Conservation (phyloP, 2,113 vertebrate species). For the Trochalopteron elliotii region DNA sequence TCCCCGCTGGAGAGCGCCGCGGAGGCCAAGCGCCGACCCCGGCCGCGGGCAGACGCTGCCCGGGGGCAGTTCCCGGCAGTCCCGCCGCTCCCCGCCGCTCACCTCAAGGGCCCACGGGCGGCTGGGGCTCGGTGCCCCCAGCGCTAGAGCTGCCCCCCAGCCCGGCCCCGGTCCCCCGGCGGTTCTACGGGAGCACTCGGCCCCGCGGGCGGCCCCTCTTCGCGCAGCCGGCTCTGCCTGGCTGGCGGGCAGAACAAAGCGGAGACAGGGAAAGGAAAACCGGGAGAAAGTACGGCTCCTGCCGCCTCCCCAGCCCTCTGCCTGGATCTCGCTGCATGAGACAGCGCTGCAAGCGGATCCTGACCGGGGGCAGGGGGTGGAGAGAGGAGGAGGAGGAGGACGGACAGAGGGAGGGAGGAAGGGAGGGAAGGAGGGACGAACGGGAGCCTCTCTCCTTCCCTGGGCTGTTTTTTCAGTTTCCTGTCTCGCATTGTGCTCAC, state of each 20-base stretch:
- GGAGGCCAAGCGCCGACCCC: neutral
- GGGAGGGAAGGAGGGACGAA: constrained; percentile 45
- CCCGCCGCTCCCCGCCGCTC: neutral
- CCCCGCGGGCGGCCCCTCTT: neutral
- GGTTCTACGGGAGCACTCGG: neutral
- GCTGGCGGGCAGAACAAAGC: constrained; percentile 20
- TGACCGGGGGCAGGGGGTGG: constrained; percentile 31
- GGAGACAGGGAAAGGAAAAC: neutral
- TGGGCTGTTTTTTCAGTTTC: constrained; percentile 63
- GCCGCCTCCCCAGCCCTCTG: neutral
- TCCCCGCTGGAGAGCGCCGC: neutral
- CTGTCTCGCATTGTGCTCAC: constrained; percentile 69
- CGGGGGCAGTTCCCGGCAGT: neutral
- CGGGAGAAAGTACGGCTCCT: neutral
- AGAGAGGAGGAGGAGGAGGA: constrained; percentile 1
- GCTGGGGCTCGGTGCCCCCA: neutral
- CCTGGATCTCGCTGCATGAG: neutral
- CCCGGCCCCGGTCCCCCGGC: neutral
- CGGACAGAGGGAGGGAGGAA: neutral
- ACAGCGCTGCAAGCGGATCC: constrained; percentile 5
- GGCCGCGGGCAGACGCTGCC: neutral
- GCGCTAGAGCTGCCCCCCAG: neutral
- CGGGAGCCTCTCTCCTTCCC: constrained; percentile 37
- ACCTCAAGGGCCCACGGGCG: neutral
- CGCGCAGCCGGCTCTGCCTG: neutral